These are phyloP conservation scores for Sitodiplosis mosellana DNA, from an alignment of 1,140 invertebrate genomes.

Conservation along the genomic window DNA sequence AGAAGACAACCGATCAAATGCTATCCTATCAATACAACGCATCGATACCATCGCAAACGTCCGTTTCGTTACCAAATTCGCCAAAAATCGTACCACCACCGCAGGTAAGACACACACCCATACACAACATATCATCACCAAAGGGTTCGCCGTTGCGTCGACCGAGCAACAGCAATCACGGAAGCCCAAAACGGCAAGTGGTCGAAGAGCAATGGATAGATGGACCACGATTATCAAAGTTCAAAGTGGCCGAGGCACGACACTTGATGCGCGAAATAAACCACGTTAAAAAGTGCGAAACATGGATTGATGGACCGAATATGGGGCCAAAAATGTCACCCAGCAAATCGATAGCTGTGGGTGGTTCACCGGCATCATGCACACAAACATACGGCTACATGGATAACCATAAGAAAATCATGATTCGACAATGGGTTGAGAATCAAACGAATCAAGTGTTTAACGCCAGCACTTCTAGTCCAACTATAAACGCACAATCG, in stretches of 20 bases:
- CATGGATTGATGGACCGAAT: slow-evolving; percentile 86
- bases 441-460: slow-evolving; percentile 68
- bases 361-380: slow-evolving; percentile 14
- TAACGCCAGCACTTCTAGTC: slow-evolving; percentile 7
- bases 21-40: slow-evolving; percentile 4
- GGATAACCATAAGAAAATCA: slow-evolving; percentile 78
- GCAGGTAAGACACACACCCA: slow-evolving; percentile 6
- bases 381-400: slow-evolving; percentile 54
- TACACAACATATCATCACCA: slow-evolving; percentile 28
- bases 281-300: slow-evolving; percentile 61
- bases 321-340: slow-evolving; percentile 41
- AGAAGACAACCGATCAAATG: slow-evolving; percentile 2
- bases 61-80: slow-evolving; percentile 5
- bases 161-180: slow-evolving; percentile 17
- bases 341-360: slow-evolving; percentile 7
- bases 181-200: slow-evolving; percentile 23
- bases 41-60: slow-evolving; percentile 2
- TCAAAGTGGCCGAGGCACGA: slow-evolving; percentile 58
- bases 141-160: slow-evolving; percentile 35
- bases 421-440: slow-evolving; percentile 88
- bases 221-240: slow-evolving; percentile 72
- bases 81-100: slow-evolving; percentile 9
- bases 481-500: slow-evolving; percentile 7
- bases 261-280: slow-evolving; percentile 57
- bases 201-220: slow-evolving; percentile 91